Base-by-base conservation (phyloP, 2,113 vertebrate genomes). In the Conger conger region DNA sequence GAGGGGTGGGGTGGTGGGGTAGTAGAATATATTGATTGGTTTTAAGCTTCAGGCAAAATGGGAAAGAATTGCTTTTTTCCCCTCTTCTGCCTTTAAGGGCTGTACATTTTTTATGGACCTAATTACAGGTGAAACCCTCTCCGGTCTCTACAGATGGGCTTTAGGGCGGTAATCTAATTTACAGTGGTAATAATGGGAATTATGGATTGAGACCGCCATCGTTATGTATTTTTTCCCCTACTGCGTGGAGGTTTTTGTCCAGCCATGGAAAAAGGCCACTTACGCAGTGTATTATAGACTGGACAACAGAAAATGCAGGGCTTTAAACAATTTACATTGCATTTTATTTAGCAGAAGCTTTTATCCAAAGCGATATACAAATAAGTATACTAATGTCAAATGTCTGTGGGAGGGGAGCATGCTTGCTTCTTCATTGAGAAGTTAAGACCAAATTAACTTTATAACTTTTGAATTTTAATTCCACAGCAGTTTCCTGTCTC, bases 21-120 rank as follows among this genome's bases (percentile, higher is more conserved):
- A n/a, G 76, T 38, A 33, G 33, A 76, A 33, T 27, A 35, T 30
- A 78, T 78, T 78, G 42, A 57, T 42, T 79, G 3, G 45, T 35
- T 84, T 63, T 78, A 38, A 73, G 16, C 81, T 57, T 53, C 76
- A 78, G 76, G 68, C 76, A 57, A 37, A 79, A 57, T 78, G 35
- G 50, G 76, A 37, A 57, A 57, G 83, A 54, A 57, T 54, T 78
- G 76, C 42, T 60, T 57, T 82, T 50, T 50, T 15, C 15, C 45
- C 45, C 45, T 50, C 45, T 50, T 57, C 33, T 6, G 18, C 23
- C 57, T 60, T 57, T 15, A 18, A 15, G 80, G n/a, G 23, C 33
- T 57, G 30, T 82, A 8, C 53, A 76, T 30, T 38, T 76, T 20
- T 83, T 45, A 83, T 83, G 38, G 35, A 37, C 76, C 76, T 57